Evolutionary conservation across 1,140 invertebrate genomes (phyloP), one percentile per base, ranked within the genome.

Genomic region (Sycophila sp.): DNA sequence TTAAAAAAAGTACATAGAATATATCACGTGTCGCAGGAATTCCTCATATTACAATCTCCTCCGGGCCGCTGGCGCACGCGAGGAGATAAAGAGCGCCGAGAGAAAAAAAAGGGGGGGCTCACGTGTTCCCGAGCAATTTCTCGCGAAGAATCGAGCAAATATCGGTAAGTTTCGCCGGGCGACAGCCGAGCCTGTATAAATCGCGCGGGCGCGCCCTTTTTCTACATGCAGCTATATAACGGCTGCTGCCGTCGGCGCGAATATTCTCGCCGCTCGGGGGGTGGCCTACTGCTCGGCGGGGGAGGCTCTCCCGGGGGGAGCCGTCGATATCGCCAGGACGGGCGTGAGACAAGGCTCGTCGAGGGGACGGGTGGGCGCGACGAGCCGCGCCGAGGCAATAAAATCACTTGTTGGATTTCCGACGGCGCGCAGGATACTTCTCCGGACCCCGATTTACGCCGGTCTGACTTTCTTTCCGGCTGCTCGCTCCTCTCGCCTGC

Each of bases 341-440:
- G 17, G 51, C 40, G 40, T 26, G 34, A 60, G 32, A 53, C 56
- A 28, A 60, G 66, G 22, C 32, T 40, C 34, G 15, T 8, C 8
- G 15, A 40, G 13, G 19, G 40, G 40, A 19, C 10, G 40, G 38
- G n/a, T 47, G 19, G 5, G 42, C 15, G 19, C 42, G 6, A 19
- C 24, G 42, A 19, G 19, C 42, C 42, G 42, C 6, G 11, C 28
- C 15, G 26, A 55, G 28, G 75, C 77, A 77, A 80, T 80, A 79
- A 79, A 80, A 78, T 79, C 76, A 80, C 79, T 80, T 79, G 79
- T 80, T 80, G 79, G 77, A 80, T 80, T 79, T 77, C 72, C 73
- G 73, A 40, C 3, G 32, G 63, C 17, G 56, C 7, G 56, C 28
- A 8, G 38, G 7, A 38, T 59, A 62, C 34, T 69, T 69, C n/a